Conservation (phyloP, 2,113 vertebrate genomes). For the Chiloscyllium plagiosum region DNA sequence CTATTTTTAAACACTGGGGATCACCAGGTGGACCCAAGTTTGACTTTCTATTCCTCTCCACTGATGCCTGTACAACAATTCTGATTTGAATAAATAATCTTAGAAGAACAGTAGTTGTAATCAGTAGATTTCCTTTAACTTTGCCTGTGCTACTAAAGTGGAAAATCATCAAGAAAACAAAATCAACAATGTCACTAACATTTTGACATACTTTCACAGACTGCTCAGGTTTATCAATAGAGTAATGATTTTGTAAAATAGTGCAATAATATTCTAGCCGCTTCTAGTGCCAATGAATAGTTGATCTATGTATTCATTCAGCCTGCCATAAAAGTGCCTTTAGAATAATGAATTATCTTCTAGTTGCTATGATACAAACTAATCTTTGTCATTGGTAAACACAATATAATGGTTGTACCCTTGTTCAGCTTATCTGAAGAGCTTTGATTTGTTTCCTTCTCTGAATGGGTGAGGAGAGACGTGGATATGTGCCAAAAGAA, state of each 20-base stretch:
- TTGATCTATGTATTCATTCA: slow-evolving; percentile 25
- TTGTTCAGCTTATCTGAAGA: not conserved
- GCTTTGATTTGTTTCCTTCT: not conserved
- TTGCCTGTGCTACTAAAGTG: not conserved
- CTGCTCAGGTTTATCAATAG: not conserved
- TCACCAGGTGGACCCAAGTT: not conserved
- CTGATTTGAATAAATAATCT: not conserved
- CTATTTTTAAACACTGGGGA: not conserved
- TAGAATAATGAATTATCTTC: slow-evolving; percentile 5
- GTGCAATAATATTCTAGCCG: not conserved
- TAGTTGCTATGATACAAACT: slow-evolving; percentile 6
- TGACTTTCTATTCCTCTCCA: not conserved
- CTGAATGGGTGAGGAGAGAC: not conserved
- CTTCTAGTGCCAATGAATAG: not conserved
- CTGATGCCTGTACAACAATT: not conserved
- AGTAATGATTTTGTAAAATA: not conserved
- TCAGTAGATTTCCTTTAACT: not conserved
- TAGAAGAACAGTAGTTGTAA: not conserved
- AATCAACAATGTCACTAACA: not conserved
- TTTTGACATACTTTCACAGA: not conserved
- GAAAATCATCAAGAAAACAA: not conserved
- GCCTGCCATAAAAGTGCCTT: not conserved
- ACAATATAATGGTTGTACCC: not conserved
- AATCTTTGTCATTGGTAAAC: slow-evolving; percentile 16
- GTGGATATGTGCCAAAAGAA: not conserved